phyloP scores from a whole-genome alignment of 1,140 invertebrate species.

The Magallana angulata region DNA sequence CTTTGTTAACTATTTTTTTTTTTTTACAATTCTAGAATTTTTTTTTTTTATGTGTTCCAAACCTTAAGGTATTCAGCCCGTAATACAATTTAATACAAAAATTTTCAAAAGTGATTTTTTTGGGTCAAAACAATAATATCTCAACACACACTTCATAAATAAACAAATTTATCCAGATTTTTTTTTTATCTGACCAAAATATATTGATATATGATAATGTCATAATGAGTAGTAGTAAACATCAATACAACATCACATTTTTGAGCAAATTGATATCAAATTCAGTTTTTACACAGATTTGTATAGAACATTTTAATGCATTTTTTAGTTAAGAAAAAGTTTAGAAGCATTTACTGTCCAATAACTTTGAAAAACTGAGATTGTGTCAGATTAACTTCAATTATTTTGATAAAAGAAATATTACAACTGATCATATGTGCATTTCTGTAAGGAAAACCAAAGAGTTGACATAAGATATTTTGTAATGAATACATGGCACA shows the following conservation, averaged over 20 bases:
- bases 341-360: neutral
- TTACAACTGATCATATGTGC: neutral
- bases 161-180: conserved; percentile 10
- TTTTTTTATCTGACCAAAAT: conserved; percentile 23
- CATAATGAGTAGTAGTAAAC: neutral
- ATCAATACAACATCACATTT: neutral
- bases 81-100: conserved; percentile 8
- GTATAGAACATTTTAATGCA: neutral
- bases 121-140: neutral
- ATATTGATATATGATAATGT: neutral
- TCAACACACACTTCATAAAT: neutral
- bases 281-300: neutral
- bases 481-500: neutral
- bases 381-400: neutral
- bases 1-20: no score
- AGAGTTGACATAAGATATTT: neutral
- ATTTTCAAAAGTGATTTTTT: conserved; percentile 18
- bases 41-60: no score
- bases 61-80: conserved; percentile 16
- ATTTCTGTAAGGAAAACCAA: neutral
- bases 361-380: neutral
- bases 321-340: conserved; percentile 2
- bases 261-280: neutral
- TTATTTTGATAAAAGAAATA: neutral
- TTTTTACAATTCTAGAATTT: no score